Evolutionary conservation across 1,140 invertebrate species (phyloP).

Genomic region (Anastrepha obliqua): DNA sequence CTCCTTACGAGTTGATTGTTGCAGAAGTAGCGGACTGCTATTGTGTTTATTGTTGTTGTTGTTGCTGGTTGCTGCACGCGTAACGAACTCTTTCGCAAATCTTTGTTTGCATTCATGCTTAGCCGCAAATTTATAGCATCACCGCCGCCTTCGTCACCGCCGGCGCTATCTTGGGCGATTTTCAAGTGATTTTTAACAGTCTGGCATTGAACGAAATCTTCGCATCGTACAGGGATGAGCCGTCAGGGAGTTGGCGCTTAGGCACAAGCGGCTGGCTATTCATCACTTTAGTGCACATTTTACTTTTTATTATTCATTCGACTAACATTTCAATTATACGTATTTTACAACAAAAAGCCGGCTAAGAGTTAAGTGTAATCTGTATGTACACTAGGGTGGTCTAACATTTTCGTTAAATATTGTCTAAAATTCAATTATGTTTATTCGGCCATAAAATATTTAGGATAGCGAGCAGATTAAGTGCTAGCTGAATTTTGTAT

Average conservation of each 20-base stretch:
- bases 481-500: too few species aligned
- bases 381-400: too few species aligned
- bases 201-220: neutral
- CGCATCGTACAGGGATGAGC: too few species aligned
- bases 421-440: too few species aligned
- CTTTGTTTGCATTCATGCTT: constrained; percentile 19
- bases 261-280: neutral
- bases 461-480: too few species aligned
- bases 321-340: too few species aligned
- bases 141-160: neutral
- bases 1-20: constrained; percentile 37
- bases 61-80: neutral
- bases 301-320: constrained; percentile 24
- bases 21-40: neutral
- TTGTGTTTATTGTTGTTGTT: neutral
- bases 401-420: too few species aligned
- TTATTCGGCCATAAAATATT: too few species aligned
- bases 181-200: neutral
- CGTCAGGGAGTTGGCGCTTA: neutral
- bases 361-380: too few species aligned
- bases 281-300: constrained; percentile 33
- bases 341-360: too few species aligned
- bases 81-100: constrained; percentile 20
- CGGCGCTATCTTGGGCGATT: neutral
- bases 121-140: constrained; percentile 31